Evolutionary conservation across 2,888 invertebrate genomes (phyloP), one percentile per base, ranked within the genome.

Genomic region (Thymelicus acteon): DNA sequence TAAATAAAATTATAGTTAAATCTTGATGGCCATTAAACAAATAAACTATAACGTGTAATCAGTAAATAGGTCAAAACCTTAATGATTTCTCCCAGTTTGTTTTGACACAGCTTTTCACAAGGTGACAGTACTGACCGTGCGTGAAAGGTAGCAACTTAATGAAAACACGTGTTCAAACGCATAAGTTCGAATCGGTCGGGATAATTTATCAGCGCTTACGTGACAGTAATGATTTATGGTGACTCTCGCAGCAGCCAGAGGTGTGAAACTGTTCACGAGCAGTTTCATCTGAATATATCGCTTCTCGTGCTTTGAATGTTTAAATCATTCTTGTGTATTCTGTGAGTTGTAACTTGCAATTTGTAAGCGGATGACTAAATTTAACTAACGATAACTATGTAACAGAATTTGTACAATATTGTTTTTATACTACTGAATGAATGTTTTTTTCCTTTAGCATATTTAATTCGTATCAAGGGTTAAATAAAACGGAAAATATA

Each of bases 81-180:
- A 62, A 62, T 62, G 31, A 19, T 61, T 39, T 7, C n/a, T 37
- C 39, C 48, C 7, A 49, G 5, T 24, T 54, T 64, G 10, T 31
- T 52, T 12, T 10, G 19, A 54, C 12, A 54, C 37, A 40, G 19
- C 57, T 66, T 66, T 58, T 58, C 66, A 66, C n/a, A 58, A 58
- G 15, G 12, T 31, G 44, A 31, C 44, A 7, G 44, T 24, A 44
- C 57, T 31, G 44, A 31, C 44, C 13, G 44, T 24, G 54, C 57
- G 47, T 58, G 60, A 67, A 48, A 67, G 37, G 60, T 49, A 49
- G 47, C 60, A 15, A n/a, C 8, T 6, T 10, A 44, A 48, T 39
- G 48, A 60, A 67, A 60, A 67, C 67, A 60, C 37, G 67, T 60
- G 47, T 58, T 67, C 54, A 57, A 13, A 44, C 7, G 15, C 15